Percentiles rank a stretch among this genome's conserved stretches.
Evolutionary conservation across 2,888 invertebrate species (phyloP).

Genomic region (Mythimna loreyi): DNA sequence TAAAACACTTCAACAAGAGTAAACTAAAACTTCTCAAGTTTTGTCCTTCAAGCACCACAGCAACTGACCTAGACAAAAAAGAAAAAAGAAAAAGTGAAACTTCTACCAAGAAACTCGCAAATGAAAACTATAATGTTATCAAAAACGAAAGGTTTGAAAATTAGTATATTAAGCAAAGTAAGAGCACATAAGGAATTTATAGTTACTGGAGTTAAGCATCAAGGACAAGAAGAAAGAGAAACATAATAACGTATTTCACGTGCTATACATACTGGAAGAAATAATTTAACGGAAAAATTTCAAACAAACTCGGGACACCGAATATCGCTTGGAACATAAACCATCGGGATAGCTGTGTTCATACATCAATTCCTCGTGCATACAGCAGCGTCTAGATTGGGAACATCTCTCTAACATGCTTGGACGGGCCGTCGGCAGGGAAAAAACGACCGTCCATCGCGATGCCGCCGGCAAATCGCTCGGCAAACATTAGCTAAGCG

Average conservation of each 20-base stretch:
- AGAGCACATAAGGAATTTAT: background rate
- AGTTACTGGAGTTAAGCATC: background rate
- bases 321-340: slow-evolving; percentile 26
- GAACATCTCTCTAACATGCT: slow-evolving; percentile 66
- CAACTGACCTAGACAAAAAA: background rate
- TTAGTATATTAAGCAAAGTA: background rate
- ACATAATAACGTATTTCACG: background rate
- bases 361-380: slow-evolving; percentile 54
- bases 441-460: slow-evolving; percentile 72
- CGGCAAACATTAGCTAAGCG: slow-evolving; percentile 87
- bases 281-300: background rate
- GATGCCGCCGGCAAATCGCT: slow-evolving; percentile 83
- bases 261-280: background rate
- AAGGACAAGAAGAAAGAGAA: background rate
- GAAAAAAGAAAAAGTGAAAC: background rate
- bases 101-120: background rate
- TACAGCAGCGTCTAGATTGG: slow-evolving; percentile 54
- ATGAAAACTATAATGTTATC: background rate
- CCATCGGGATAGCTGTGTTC: slow-evolving; percentile 30
- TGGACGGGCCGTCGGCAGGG: slow-evolving; percentile 66
- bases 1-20: slow-evolving; percentile 23
- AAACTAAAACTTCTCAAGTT: background rate
- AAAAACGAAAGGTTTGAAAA: background rate
- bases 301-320: background rate
- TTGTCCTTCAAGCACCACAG: no score